These are phyloP conservation scores for Euplagia quadripunctaria DNA, from an alignment of 2,888 invertebrate genomes.

Conservation along the genomic window DNA sequence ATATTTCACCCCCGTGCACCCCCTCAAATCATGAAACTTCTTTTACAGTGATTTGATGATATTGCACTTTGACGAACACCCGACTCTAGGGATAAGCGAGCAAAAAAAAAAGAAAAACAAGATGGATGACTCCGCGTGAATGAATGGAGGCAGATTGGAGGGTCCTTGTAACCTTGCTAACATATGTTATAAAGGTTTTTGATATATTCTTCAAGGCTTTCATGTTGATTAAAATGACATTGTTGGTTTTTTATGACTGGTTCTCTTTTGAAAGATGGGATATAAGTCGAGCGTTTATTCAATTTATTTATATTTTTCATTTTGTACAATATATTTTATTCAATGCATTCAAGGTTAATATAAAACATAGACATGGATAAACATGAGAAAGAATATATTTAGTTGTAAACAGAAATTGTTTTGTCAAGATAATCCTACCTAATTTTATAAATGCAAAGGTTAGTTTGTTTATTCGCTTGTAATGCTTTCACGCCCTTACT, in stretches of 20 bases:
- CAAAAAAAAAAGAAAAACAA: slow-evolving; percentile 74
- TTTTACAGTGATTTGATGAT: slow-evolving; percentile 87
- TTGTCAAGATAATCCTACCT: too few relatives aligned
- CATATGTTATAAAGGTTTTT: slow-evolving; percentile 36
- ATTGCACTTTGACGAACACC: slow-evolving; percentile 84
- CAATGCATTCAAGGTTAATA: not conserved
- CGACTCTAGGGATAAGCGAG: slow-evolving; percentile 60
- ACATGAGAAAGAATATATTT: too few relatives aligned
- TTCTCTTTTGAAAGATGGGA: not conserved
- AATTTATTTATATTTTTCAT: not conserved
- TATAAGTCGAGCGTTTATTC: not conserved
- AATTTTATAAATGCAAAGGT: too few relatives aligned
- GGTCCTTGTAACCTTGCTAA: slow-evolving; percentile 45
- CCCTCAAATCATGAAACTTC: slow-evolving; percentile 83
- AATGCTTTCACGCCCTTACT: too few relatives aligned
- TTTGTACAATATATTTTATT: not conserved
- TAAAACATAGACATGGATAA: not conserved
- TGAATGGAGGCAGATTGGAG: slow-evolving; percentile 54
- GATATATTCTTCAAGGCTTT: slow-evolving; percentile 55
- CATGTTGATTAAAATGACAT: slow-evolving; percentile 67
- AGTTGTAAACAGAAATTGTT: too few relatives aligned
- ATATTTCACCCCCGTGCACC: slow-evolving; percentile 80
- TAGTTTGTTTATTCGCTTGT: too few relatives aligned
- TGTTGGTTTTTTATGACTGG: slow-evolving; percentile 25
- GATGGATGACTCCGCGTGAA: slow-evolving; percentile 71